Evolutionary conservation across 2,888 invertebrate species (phyloP).

Genomic region (Mythimna ferrago): DNA sequence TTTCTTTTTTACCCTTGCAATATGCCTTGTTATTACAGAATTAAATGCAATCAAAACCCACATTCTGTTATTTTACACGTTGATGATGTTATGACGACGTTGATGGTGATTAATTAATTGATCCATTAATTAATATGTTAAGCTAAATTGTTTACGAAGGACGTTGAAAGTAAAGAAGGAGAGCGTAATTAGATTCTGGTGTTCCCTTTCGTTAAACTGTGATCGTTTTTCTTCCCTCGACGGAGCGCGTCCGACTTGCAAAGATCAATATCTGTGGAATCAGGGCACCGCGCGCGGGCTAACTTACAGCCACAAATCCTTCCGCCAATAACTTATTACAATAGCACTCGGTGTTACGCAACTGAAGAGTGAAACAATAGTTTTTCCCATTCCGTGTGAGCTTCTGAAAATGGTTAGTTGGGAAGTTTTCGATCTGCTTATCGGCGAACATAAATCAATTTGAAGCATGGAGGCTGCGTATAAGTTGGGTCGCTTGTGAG

Average conservation of each 20-base stretch:
- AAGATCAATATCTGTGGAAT: constrained; percentile 87
- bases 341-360: constrained; percentile 74
- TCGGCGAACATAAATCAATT: constrained; percentile 88
- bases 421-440: constrained; percentile 85
- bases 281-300: constrained; percentile 82
- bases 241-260: constrained; percentile 72
- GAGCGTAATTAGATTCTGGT: constrained; percentile 69
- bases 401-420: constrained; percentile 70
- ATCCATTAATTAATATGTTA: constrained; percentile 55
- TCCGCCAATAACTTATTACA: constrained; percentile 83
- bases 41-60: constrained; percentile 56
- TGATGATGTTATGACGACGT: not conserved
- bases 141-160: constrained; percentile 59
- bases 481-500: constrained; percentile 82
- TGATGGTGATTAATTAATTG: constrained; percentile 30
- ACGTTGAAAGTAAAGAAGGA: constrained; percentile 47
- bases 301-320: constrained; percentile 83
- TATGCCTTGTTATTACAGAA: constrained; percentile 58
- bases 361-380: constrained; percentile 79
- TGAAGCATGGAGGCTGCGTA: constrained; percentile 81
- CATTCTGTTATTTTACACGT: constrained; percentile 29
- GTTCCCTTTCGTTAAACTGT: constrained; percentile 69
- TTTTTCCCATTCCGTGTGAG: constrained; percentile 69
- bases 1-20: constrained; percentile 61
- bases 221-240: constrained; percentile 78